These are phyloP conservation scores for Cephus pulcher DNA, from an alignment of 2,888 invertebrate genomes.

Conservation along the genomic window DNA sequence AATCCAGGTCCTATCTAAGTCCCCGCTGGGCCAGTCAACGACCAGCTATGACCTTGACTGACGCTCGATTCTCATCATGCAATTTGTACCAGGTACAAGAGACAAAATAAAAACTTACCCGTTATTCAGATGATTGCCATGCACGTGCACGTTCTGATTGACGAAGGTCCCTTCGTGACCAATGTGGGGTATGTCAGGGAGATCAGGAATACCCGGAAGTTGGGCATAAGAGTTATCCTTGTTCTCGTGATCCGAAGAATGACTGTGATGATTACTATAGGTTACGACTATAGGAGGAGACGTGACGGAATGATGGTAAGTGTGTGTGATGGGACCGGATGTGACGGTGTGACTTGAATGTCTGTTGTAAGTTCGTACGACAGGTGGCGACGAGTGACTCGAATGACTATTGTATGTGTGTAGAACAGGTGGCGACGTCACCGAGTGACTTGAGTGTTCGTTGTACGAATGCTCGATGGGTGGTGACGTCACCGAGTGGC, in stretches of 20 bases:
- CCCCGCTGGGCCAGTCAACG: no score
- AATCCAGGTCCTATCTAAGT: no score
- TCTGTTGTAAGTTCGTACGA: neutral
- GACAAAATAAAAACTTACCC: neutral
- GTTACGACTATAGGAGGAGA: neutral
- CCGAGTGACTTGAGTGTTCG: conserved; percentile 3
- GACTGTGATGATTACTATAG: neutral
- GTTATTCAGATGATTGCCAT: neutral
- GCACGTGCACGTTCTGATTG: neutral
- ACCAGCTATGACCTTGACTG: no score
- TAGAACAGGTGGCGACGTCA: conserved; percentile 14
- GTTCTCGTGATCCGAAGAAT: neutral
- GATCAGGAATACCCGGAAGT: conserved; percentile 13
- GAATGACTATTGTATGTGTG: conserved; percentile 11
- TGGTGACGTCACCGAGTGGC: neutral
- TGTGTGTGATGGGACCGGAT: neutral
- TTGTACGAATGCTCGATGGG: neutral
- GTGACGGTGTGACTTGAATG: neutral
- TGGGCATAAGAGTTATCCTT: neutral
- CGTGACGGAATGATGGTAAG: neutral
- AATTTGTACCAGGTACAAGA: no score
- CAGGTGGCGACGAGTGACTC: neutral
- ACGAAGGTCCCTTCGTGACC: conserved; percentile 14
- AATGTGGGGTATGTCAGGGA: conserved; percentile 18
- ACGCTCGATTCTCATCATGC: neutral